Conservation (phyloP, 2,888 invertebrate genomes). For the Tridacna gigas region DNA sequence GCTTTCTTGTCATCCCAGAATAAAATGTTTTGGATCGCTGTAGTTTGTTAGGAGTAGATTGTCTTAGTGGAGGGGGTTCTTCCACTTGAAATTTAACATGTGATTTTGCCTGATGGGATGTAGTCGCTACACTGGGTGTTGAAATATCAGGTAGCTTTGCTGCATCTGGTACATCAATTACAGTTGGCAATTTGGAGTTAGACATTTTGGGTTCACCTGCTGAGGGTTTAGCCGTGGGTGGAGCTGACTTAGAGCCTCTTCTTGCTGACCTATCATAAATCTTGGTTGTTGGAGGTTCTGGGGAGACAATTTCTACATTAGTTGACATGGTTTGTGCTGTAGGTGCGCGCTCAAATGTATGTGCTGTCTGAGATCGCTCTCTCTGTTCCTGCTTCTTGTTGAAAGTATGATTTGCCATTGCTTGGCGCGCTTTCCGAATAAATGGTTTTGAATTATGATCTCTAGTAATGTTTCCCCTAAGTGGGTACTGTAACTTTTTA, state of each 20-base stretch:
- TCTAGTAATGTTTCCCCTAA: conserved; percentile 69
- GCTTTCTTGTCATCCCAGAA: conserved; percentile 53
- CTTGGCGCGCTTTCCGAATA: conserved; percentile 73
- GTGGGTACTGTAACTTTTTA: conserved; percentile 71
- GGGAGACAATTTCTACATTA: conserved; percentile 53
- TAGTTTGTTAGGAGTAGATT: conserved; percentile 55
- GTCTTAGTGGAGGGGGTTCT: conserved; percentile 39
- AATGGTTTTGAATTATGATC: conserved; percentile 73
- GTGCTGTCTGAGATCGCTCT: conserved; percentile 49
- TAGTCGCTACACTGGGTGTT: conserved; percentile 23
- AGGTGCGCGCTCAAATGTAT: conserved; percentile 48
- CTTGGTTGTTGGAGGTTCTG: conserved; percentile 47
- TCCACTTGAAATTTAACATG: conserved; percentile 69
- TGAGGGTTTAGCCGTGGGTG: conserved; percentile 54
- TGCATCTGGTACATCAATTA: conserved; percentile 43
- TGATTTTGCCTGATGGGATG: conserved; percentile 53
- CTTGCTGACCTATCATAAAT: conserved; percentile 31
- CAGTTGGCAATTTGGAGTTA: conserved; percentile 35
- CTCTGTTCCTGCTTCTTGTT: conserved; percentile 58
- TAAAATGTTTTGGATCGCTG: conserved; percentile 62
- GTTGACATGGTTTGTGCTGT: conserved; percentile 63
- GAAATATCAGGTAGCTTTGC: conserved; percentile 63
- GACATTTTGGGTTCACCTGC: conserved; percentile 31
- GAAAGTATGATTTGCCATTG: conserved; percentile 61
- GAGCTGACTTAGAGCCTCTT: conserved; percentile 69